These are phyloP conservation scores for Kuschelorhynchus macadamiae DNA, from an alignment of 2,888 invertebrate species.

Conservation along the genomic window DNA sequence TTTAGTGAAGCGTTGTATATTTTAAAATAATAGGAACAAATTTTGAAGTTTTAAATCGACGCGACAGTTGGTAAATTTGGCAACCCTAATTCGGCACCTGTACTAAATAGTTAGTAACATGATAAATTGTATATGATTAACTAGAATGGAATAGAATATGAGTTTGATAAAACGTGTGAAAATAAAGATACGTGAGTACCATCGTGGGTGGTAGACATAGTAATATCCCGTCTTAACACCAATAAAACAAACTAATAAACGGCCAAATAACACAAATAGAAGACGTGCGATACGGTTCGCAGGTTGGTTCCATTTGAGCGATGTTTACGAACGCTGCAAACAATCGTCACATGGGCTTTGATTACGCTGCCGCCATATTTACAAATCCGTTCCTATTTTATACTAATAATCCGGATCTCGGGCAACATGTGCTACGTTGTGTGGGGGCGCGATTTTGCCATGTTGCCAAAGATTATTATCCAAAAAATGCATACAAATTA, in stretches of 20 bases:
- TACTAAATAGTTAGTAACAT: no score
- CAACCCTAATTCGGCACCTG: no score
- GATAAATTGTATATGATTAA: no score
- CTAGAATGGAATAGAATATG: no score
- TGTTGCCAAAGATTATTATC: constrained; percentile 30
- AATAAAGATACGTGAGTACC: constrained; percentile 10
- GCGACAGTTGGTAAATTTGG: no score
- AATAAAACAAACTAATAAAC: constrained; percentile 51
- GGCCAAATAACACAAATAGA: constrained; percentile 42
- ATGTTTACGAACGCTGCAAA: constrained; percentile 48
- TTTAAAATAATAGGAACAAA: no score
- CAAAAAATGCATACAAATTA: no score
- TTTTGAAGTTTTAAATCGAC: no score
- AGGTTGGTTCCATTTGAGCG: constrained; percentile 49
- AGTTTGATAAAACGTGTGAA: constrained; percentile 15
- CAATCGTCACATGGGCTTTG: constrained; percentile 51
- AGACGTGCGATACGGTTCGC: constrained; percentile 47
- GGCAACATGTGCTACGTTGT: constrained; percentile 46
- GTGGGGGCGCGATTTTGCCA: constrained; percentile 41
- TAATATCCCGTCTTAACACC: constrained; percentile 28
- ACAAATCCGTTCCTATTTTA: constrained; percentile 49
- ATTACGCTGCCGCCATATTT: constrained; percentile 43
- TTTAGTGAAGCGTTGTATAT: no score
- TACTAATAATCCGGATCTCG: constrained; percentile 49
- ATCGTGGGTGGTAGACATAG: constrained; percentile 35